Percentiles rank a stretch among this genome's conserved stretches.
Evolutionary conservation across 2,113 vertebrate species (phyloP).

Genomic region (Megaceryle torquata): DNA sequence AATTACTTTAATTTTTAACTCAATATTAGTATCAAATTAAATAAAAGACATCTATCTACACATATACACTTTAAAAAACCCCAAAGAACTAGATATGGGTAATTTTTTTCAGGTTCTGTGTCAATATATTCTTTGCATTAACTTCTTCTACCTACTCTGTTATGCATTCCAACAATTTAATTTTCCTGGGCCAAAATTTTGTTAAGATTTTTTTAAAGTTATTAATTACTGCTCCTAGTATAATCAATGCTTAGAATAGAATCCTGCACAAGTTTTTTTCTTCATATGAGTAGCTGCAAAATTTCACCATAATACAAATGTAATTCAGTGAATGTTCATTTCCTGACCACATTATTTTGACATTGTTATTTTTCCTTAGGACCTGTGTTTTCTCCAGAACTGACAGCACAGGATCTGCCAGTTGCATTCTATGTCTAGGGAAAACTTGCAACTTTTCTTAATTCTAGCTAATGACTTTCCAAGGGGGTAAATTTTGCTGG

Average conservation of each 20-base stretch:
- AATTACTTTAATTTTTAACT: slow-evolving; percentile 5
- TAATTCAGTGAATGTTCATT: not conserved
- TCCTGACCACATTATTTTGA: not conserved
- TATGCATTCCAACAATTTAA: not conserved
- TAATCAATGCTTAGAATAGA: not conserved
- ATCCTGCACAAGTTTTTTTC: not conserved
- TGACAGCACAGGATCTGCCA: not conserved
- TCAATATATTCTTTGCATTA: not conserved
- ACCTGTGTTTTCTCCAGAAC: not conserved
- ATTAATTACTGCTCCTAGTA: not conserved
- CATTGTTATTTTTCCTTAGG: not conserved
- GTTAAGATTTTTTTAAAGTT: not conserved
- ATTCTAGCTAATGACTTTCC: not conserved
- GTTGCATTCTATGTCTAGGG: not conserved
- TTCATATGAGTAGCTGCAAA: not conserved
- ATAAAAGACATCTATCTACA: not conserved
- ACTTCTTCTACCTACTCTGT: not conserved
- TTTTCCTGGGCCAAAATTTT: not conserved
- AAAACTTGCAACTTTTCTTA: not conserved
- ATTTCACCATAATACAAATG: not conserved
- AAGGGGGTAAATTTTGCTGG: not conserved
- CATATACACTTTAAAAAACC: not conserved
- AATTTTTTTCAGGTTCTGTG: not conserved
- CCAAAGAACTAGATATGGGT: not conserved
- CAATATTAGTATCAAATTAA: slow-evolving; percentile 7